Evolutionary conservation across 2,797 vertebrate genomes (phyloP).

Genomic region (Argya squamiceps): DNA sequence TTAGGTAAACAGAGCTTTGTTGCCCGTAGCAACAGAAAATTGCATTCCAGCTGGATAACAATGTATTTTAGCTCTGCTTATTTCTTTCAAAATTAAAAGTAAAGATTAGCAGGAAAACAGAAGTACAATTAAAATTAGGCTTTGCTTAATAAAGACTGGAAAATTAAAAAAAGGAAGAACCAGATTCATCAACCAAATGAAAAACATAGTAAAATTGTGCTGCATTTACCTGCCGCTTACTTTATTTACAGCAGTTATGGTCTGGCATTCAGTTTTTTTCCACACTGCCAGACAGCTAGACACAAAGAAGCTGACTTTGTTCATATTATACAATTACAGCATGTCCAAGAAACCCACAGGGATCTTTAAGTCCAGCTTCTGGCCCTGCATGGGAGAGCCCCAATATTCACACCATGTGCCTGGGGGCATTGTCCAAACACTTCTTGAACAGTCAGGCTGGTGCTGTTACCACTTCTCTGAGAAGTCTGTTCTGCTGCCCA

Average conservation of each 20-base stretch:
- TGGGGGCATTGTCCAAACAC: not conserved
- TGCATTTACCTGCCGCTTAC: not conserved
- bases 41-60: not conserved
- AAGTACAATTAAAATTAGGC: not conserved
- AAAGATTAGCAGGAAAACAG: not conserved
- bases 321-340: not conserved
- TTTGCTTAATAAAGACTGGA: not conserved
- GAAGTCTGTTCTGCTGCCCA: not conserved
- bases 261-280: not conserved
- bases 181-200: not conserved
- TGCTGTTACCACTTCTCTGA: not conserved
- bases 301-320: not conserved
- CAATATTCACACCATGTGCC: not conserved
- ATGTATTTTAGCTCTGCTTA: slow-evolving; percentile 16
- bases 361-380: not conserved
- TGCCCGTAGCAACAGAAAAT: slow-evolving; percentile 49
- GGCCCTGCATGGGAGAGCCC: not conserved
- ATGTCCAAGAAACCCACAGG: not conserved
- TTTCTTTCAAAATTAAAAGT: slow-evolving; percentile 34
- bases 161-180: not conserved
- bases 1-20: slow-evolving; percentile 53
- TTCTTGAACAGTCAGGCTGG: not conserved
- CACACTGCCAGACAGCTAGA: not conserved
- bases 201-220: not conserved
- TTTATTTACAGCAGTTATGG: not conserved